Evolutionary conservation across 2,113 vertebrate species (phyloP), one percentile per base, ranked within the genome.

Genomic region (Sander vitreus): DNA sequence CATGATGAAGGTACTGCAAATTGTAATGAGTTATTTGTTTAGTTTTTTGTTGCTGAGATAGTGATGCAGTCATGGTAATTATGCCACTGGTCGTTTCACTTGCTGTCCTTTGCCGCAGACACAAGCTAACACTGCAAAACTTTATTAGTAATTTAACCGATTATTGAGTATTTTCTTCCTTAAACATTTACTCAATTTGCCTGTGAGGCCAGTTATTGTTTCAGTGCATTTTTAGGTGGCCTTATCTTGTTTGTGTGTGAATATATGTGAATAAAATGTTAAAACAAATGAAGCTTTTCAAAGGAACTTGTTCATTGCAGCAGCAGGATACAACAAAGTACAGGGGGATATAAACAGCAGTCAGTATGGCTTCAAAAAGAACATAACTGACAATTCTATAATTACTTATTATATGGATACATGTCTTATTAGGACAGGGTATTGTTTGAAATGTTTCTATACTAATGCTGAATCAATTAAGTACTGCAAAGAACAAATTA

Each of bases 41-140:
- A 13, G 8, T 33, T 57, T 66, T 4, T 55, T 8, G 43, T 69
- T 7, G 15, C 10, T 51, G 39, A 13, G 45, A 39, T 64, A 48
- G 23, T 67, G 69, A 80, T 73, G 65, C 75, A 57, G 55, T 6
- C 63, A 30, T 51, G 59, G 59, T 16, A 51, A 50, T 57, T 12
- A 58, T 77, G 54, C 18, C 47, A 68, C 39, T 48, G 30, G 51
- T 80, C 60, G 30, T 48, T 54, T 75, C 25, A 65, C 30, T 66
- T 66, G 48, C 51, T 80, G 19, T 65, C 54, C 43, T 64, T 68
- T 75, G 74, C 72, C 2, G 80, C 73, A 85, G 55, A 68, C 53
- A 39, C n/a, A 63, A 75, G 60, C 39, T 7, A 55, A 57, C 11
- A n/a, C 27, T 64, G 51, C 57, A 53, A 23, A 23, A 53, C 9